phyloP scores from a whole-genome alignment of 1,140 invertebrate genomes.

The Elysia chlorotica region DNA sequence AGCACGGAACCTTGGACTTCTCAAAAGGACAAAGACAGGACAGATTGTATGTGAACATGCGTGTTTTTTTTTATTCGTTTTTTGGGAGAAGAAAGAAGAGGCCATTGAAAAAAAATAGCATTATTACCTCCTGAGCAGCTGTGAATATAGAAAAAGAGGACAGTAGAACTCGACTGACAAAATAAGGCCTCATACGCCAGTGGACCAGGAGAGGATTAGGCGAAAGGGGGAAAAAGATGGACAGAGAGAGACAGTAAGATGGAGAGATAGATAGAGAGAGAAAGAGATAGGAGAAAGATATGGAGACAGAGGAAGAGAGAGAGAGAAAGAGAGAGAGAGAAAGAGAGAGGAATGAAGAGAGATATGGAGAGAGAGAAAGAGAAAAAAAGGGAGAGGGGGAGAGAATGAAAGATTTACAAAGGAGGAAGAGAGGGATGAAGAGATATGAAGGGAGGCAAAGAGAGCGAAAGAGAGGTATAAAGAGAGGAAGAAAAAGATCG shows the following conservation, averaged over 20 bases:
- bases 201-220: neutral
- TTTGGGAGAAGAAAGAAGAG: too few species aligned
- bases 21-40: too few species aligned
- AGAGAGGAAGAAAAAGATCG: too few species aligned
- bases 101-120: too few species aligned
- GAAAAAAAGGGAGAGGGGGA: neutral
- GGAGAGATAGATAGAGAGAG: neutral
- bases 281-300: neutral
- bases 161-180: neutral
- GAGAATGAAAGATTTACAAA: neutral
- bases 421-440: too few species aligned
- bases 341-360: neutral
- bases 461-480: neutral
- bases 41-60: too few species aligned
- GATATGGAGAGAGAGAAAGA: neutral
- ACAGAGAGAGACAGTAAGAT: slow-evolving; percentile 5
- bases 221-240: neutral
- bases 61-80: too few species aligned
- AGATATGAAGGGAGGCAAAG: neutral
- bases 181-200: neutral
- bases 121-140: too few species aligned
- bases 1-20: too few species aligned
- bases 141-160: neutral
- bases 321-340: neutral
- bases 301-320: neutral